phyloP scores from a whole-genome alignment of 1,140 invertebrate genomes.

The Apis laboriosa region DNA sequence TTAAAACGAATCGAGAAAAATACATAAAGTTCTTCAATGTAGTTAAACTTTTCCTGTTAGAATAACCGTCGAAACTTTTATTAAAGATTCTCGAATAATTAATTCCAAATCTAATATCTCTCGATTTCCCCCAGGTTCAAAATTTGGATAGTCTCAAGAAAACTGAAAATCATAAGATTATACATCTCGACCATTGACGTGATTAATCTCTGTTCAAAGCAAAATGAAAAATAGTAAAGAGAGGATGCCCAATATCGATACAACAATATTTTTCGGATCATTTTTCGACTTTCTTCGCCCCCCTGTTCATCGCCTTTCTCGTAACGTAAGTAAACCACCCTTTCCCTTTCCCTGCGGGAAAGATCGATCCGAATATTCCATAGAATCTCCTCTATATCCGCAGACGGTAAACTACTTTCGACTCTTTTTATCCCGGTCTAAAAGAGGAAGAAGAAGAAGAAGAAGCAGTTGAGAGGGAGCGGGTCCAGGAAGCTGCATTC shows the following conservation, averaged over 20 bases:
- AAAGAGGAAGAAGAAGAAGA: constrained; percentile 33
- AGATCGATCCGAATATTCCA: constrained; percentile 57
- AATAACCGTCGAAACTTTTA: constrained; percentile 36
- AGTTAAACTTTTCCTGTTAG: constrained; percentile 34
- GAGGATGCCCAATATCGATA: background rate
- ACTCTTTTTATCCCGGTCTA: constrained; percentile 37
- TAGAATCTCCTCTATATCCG: constrained; percentile 48
- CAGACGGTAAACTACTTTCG: constrained; percentile 51
- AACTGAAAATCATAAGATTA: no score
- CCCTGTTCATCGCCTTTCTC: background rate
- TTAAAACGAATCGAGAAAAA: background rate
- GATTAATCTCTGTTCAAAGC: no score
- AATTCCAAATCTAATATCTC: constrained; percentile 48
- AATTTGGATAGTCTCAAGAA: no score
- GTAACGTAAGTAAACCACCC: background rate
- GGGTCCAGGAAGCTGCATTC: constrained; percentile 50
- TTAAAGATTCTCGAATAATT: constrained; percentile 47
- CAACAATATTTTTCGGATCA: constrained; percentile 52
- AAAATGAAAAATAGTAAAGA: no score
- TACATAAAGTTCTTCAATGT: constrained; percentile 18
- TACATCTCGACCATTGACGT: no score
- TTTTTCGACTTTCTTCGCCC: constrained; percentile 29
- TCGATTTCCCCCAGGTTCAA: no score
- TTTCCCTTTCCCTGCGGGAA: background rate
- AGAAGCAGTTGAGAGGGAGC: background rate